phyloP scores from a whole-genome alignment of 2,888 invertebrate genomes.

The Habroteleia sp. region DNA sequence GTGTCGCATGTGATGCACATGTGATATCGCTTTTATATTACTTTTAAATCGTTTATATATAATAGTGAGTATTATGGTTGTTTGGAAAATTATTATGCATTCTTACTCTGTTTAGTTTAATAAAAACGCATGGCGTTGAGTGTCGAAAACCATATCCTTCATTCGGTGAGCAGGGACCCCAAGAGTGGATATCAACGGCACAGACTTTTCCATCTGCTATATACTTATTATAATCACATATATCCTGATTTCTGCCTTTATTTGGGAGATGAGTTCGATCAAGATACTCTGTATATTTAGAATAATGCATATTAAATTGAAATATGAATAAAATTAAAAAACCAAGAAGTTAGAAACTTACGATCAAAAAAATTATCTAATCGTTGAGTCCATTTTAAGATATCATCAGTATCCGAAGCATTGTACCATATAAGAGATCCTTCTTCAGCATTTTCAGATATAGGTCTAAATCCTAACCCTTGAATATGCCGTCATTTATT shows the following conservation, averaged over 20 bases:
- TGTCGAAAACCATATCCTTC: conserved; percentile 86
- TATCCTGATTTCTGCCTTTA: conserved; percentile 82
- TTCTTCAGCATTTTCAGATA: conserved; percentile 82
- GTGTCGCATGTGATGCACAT: too few species aligned
- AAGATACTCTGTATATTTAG: conserved; percentile 77
- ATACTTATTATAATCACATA: conserved; percentile 83
- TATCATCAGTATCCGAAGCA: too few species aligned
- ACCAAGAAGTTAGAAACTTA: too few species aligned
- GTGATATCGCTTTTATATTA: too few species aligned
- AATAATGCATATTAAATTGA: too few species aligned
- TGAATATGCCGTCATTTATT: too few species aligned
- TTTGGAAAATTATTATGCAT: too few species aligned
- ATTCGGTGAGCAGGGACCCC: conserved; percentile 82
- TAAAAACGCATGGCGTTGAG: conserved; percentile 90
- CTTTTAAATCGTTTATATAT: too few species aligned
- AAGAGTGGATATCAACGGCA: conserved; percentile 80
- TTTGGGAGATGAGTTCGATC: conserved; percentile 76
- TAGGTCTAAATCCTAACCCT: conserved; percentile 86
- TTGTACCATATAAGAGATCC: conserved; percentile 85
- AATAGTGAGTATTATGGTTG: too few species aligned
- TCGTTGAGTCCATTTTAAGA: too few species aligned
- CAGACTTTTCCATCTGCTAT: conserved; percentile 82
- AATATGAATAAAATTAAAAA: too few species aligned
- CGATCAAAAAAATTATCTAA: too few species aligned
- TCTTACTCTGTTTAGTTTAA: conserved; percentile 91